These are phyloP conservation scores for Zapus hudsonius DNA, from an alignment of 2,113 vertebrate genomes.

Conservation along the genomic window DNA sequence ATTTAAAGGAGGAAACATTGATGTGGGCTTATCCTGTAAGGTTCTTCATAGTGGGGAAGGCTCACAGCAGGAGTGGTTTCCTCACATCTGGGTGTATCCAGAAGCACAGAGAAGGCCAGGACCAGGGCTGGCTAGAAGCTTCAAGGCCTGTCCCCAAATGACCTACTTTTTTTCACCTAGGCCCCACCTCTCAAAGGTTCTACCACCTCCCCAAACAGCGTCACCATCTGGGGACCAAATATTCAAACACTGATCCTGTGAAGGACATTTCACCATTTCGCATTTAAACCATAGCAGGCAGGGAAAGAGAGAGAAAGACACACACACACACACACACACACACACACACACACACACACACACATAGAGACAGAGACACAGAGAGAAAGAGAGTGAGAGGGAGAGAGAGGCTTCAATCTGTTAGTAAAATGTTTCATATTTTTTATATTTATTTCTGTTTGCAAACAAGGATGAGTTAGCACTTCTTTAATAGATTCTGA, in stretches of 20 bases:
- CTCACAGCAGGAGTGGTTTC: too few species aligned
- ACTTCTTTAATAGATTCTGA: not conserved
- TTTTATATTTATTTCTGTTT: slow-evolving; percentile 29
- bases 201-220: not conserved
- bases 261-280: not conserved
- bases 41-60: too few species aligned
- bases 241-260: not conserved
- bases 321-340: too few species aligned
- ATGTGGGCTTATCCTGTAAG: not conserved
- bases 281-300: not conserved
- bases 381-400: not conserved
- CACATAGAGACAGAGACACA: not conserved
- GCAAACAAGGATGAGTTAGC: not conserved
- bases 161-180: not conserved
- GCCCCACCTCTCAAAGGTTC: not conserved
- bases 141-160: too few species aligned
- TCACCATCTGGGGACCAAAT: not conserved
- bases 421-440: slow-evolving; percentile 19
- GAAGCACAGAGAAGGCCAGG: not conserved
- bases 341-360: too few species aligned
- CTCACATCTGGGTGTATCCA: not conserved
- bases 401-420: not conserved
- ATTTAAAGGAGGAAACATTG: not conserved
- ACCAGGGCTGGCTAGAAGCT: not conserved
- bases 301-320: too few species aligned